phyloP scores from a whole-genome alignment of 2,113 vertebrate genomes.

The Colaptes auratus region DNA sequence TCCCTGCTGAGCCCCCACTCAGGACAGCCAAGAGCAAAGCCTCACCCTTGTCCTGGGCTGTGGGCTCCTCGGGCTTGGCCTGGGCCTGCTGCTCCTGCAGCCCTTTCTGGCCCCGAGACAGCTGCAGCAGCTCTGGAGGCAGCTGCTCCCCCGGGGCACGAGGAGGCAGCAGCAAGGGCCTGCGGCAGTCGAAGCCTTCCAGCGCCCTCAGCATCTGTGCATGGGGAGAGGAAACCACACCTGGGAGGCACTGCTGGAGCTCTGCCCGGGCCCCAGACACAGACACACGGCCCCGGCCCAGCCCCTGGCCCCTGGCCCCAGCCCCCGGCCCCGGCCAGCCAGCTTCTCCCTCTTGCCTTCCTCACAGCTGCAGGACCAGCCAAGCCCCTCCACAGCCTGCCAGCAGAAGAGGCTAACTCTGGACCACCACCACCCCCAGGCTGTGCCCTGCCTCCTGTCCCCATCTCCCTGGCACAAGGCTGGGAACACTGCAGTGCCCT shows the following conservation, averaged over 20 bases:
- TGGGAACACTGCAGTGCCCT: not conserved
- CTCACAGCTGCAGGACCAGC: not conserved
- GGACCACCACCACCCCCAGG: not conserved
- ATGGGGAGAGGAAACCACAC: not conserved
- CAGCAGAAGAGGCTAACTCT: not conserved
- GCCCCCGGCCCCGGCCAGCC: not conserved
- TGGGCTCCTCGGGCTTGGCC: not conserved
- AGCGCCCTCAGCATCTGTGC: constrained; percentile 80
- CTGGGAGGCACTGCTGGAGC: accelerated
- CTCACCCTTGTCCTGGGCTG: constrained; percentile 50
- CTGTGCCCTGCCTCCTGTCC: not conserved
- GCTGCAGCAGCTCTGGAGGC: constrained; percentile 83
- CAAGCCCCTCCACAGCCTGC: not conserved
- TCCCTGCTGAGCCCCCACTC: not conserved
- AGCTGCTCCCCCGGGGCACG: constrained; percentile 79
- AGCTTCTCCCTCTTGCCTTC: not conserved
- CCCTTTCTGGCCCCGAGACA: constrained; percentile 74
- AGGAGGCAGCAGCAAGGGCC: constrained; percentile 83
- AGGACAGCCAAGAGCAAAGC: not conserved
- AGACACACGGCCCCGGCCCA: too few species aligned
- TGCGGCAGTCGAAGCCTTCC: constrained; percentile 79
- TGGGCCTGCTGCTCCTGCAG: constrained; percentile 64
- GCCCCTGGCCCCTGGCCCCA: too few species aligned
- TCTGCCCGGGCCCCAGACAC: not conserved
- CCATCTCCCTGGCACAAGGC: not conserved